Conservation (phyloP, 53 echinoderm and acorn worm genomes). For the Actinopyga echinites region DNA sequence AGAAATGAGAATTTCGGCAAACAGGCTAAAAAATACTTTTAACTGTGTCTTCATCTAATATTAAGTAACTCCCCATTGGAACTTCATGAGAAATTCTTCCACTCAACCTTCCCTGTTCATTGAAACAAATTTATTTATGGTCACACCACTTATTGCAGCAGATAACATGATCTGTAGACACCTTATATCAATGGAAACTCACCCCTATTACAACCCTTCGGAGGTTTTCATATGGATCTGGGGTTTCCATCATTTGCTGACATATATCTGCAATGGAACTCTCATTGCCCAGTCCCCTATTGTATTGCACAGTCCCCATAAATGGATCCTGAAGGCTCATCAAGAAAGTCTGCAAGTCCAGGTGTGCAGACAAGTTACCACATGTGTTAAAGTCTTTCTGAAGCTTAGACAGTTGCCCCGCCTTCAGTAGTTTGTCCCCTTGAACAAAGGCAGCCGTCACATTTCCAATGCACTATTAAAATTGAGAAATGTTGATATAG, state of each 20-base stretch:
- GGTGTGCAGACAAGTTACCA: background rate
- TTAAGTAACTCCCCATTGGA: too few species aligned
- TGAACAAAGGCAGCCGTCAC: conserved; percentile 58
- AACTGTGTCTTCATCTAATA: too few species aligned
- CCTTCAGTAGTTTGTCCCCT: conserved; percentile 3
- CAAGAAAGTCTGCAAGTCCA: conserved; percentile 48
- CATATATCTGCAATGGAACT: conserved; percentile 40
- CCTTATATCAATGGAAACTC: conserved; percentile 7
- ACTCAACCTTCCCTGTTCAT: too few species aligned
- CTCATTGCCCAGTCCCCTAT: conserved; percentile 22
- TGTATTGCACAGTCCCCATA: conserved; percentile 65
- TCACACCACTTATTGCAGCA: background rate
- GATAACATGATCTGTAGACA: background rate
- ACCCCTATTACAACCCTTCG: background rate
- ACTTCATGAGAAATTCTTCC: too few species aligned
- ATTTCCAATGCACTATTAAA: conserved; percentile 55
- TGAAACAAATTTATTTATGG: too few species aligned
- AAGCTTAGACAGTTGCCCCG: conserved; percentile 33
- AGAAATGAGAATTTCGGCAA: too few species aligned
- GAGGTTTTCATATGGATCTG: conserved; percentile 40
- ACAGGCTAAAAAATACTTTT: too few species aligned
- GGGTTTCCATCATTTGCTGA: conserved; percentile 37
- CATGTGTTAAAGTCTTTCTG: conserved; percentile 67
- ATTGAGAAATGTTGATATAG: background rate
- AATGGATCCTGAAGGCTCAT: conserved; percentile 36